These are phyloP conservation scores for Drosophila willistoni DNA, from an alignment of 1,140 invertebrate species.

Conservation along the genomic window DNA sequence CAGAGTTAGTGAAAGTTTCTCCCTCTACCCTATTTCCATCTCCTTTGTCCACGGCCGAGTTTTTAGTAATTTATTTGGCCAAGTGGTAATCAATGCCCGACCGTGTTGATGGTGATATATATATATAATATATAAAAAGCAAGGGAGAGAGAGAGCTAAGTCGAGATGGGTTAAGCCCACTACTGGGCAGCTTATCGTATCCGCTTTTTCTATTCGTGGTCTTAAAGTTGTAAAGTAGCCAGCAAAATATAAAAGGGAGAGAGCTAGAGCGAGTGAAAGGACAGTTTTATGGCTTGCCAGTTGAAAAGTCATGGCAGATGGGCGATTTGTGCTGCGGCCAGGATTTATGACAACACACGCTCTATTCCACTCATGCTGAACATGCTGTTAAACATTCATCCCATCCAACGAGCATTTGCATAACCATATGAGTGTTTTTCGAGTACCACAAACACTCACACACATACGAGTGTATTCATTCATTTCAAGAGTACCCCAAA, in stretches of 20 bases:
- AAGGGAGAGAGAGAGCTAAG: conserved; percentile 28
- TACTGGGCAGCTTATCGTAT: conserved; percentile 56
- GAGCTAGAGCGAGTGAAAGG: conserved; percentile 9
- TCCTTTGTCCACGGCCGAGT: conserved; percentile 32
- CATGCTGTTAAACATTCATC: conserved; percentile 75
- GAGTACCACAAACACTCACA: conserved; percentile 8
- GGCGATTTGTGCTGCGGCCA: conserved; percentile 60
- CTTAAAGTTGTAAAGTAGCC: conserved; percentile 70
- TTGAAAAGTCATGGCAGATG: conserved; percentile 80
- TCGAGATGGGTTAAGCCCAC: conserved; percentile 60
- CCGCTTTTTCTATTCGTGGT: conserved; percentile 34
- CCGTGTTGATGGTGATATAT: conserved; percentile 12
- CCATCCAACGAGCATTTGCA: conserved; percentile 58
- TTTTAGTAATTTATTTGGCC: conserved; percentile 74
- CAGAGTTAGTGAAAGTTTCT: conserved; percentile 61
- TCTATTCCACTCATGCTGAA: conserved; percentile 50
- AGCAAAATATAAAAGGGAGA: neutral
- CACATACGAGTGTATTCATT: neutral
- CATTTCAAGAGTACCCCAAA: conserved; percentile 2
- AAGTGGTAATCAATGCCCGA: conserved; percentile 75
- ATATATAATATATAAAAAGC: neutral
- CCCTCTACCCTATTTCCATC: conserved; percentile 10
- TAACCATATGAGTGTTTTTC: conserved; percentile 56
- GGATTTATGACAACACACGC: conserved; percentile 40
- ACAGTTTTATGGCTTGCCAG: conserved; percentile 71